Conservation (phyloP, 1,140 invertebrate species). For the Papilio helenus region DNA sequence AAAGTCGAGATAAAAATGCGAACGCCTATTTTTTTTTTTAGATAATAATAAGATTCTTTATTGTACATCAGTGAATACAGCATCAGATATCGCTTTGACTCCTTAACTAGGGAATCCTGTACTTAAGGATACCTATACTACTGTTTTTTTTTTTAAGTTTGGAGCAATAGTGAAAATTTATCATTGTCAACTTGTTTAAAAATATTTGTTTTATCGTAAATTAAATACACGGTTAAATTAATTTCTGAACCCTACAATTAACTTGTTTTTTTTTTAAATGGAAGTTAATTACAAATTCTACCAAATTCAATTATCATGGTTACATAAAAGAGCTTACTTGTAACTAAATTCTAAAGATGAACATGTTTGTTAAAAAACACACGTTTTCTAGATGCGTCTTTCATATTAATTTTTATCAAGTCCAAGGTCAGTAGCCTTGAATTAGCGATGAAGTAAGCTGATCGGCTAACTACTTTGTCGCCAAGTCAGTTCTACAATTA, state of each 20-base stretch:
- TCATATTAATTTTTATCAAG: slow-evolving; percentile 19
- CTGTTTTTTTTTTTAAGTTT: too few relatives aligned
- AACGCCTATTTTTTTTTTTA: too few relatives aligned
- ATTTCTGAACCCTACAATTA: too few relatives aligned
- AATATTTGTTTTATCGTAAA: not conserved
- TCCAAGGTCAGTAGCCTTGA: slow-evolving; percentile 20
- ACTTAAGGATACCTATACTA: too few relatives aligned
- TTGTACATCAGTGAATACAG: too few relatives aligned
- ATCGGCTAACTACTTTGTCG: slow-evolving; percentile 5
- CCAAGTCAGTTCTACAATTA: not conserved
- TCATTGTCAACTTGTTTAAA: not conserved
- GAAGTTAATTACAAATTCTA: not conserved
- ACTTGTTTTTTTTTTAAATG: too few relatives aligned
- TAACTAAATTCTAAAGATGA: slow-evolving; percentile 40
- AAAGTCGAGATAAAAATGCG: not conserved
- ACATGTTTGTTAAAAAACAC: slow-evolving; percentile 1
- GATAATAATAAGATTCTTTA: too few relatives aligned
- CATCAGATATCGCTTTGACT: too few relatives aligned
- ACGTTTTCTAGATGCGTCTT: not conserved
- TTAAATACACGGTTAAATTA: not conserved
- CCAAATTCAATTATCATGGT: not conserved
- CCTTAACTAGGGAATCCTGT: too few relatives aligned
- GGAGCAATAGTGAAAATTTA: too few relatives aligned
- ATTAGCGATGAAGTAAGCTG: slow-evolving; percentile 20
- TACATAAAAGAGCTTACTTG: not conserved